Base-by-base conservation (phyloP, 92 coral and sea anemone genomes). In the Bergia puertoricense region DNA sequence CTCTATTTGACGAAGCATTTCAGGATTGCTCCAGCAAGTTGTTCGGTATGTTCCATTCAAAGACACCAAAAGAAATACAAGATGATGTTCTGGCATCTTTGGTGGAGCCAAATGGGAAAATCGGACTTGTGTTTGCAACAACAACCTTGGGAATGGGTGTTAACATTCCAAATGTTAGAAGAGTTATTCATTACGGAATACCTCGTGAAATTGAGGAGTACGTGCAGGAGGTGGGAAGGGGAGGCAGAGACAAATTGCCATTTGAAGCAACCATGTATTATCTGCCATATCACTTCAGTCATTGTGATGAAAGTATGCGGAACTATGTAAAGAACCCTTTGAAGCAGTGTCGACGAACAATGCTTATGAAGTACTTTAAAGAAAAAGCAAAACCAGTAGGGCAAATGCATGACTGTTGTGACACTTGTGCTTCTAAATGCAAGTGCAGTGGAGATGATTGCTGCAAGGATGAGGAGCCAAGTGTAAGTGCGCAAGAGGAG, bases 11-110 rank as follows among this genome's bases (percentile, higher is more conserved):
- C 23, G 89, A 86, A 10, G 89, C 37, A 42, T 66, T 86, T 74
- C 67, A 51, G 45, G 82, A 50, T 41, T 13, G 23, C 2, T 8
- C 74, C 23, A 43, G 16, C 43, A 73, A 73, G 16, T 38, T 82
- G 76, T 82, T 45, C 51, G 86, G 76, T 1, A 91, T 92, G 92
- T 92, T 30, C 72, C 94, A 92, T 74, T 80, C 91, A 81, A 92
- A 86, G 41, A 87, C 92, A 45, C 94, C 94, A 42, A 46, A 66
- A 45, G 56, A 59, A 68, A 86, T 92, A 30, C 86, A 90, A 59
- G 57, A 88, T 37, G 77, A 76, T 4, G 85, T 90, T 16, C 89
- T 92, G 6, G 46, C 81, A 16, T 81, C 89, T 11, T 54, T 90
- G 30, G 69, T 51, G 41, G 59, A 41, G 18, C 42, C 74, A 42